Base-by-base conservation (phyloP, 2,888 invertebrate genomes). In the Diarsia rubi region DNA sequence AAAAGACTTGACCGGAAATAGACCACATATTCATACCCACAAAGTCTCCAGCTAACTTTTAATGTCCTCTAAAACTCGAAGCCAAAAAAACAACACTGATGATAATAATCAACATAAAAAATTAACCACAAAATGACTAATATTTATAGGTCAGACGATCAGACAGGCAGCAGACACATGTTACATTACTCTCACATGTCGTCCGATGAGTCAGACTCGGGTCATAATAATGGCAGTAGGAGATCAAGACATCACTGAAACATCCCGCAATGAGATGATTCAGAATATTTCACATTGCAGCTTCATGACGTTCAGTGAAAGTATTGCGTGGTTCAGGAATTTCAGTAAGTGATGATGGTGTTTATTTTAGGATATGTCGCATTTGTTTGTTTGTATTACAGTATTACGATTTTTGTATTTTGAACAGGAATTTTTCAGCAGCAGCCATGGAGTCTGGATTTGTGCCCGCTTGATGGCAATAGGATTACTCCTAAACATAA, bases 361-460 rank as follows among this genome's bases (percentile, higher is more conserved):
- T 73, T 79, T 89, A 89, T 82, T 85, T 88, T 83, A 81, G 78
- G 75, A 37, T 24, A 69, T 82, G 66, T 67, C 69, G 86, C 70
- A 76, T 77, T n/a, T 60, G 52, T 62, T 79, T 59, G 67, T 37
- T 37, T 37, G 6, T 37, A 37, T 37, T 37, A 37, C 8, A 6
- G 37, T 37, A 37, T 67, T 21, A 12, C 49, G 47, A 44, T 44
- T 49, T 63, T 52, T 6, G 37, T 37, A 37, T 37, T 37, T 37
- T 1, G 1, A 37, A 8, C 37, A 6, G 37, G 37, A 37, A 37
- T 37, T 37, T 37, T 8, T 8, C 8, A 8, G n/a, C n/a, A n/a
- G n/a, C n/a, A n/a, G 37, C 8, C 37, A 37, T 8, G 37, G 37
- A 37, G 8, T 37, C 37, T 37, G 37, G 37, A 37, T 37, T 37